Percentiles rank a stretch among this genome's conserved stretches.
phyloP scores from a whole-genome alignment of 2,888 invertebrate genomes.

The Sphaeridia pumilis region DNA sequence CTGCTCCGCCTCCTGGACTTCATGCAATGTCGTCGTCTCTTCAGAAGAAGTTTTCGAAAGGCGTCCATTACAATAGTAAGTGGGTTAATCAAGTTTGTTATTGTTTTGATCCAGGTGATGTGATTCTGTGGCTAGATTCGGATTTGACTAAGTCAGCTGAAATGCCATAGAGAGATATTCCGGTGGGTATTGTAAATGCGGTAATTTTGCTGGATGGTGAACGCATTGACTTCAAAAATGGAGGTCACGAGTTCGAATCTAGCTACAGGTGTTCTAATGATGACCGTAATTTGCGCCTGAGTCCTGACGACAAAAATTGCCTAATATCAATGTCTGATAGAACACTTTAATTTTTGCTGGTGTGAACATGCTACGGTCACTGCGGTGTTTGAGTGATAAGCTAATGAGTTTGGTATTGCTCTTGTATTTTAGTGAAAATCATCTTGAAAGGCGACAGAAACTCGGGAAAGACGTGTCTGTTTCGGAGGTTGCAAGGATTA shows the following conservation, averaged over 20 bases:
- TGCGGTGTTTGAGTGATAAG: background rate
- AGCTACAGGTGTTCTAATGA: constrained; percentile 14
- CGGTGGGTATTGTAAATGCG: no score
- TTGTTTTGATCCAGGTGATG: no score
- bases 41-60: constrained; percentile 85
- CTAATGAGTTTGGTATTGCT: no score
- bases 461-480: constrained; percentile 86
- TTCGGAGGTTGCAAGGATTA: constrained; percentile 78
- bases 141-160: no score
- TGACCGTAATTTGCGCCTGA: constrained; percentile 21
- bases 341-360: background rate
- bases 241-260: constrained; percentile 2
- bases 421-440: constrained; percentile 95
- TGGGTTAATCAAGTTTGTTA: no score
- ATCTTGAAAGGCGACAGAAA: constrained; percentile 90
- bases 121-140: no score
- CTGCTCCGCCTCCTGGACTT: constrained; percentile 49
- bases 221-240: background rate
- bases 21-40: constrained; percentile 69
- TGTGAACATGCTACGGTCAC: background rate
- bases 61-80: constrained; percentile 93
- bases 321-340: constrained; percentile 16
- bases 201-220: background rate
- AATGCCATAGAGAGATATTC: no score
- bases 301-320: constrained; percentile 13